Percentiles rank a stretch among this genome's conserved stretches.
Evolutionary conservation across 2,797 vertebrate genomes (phyloP).

Genomic region (Sebastes nivosus): DNA sequence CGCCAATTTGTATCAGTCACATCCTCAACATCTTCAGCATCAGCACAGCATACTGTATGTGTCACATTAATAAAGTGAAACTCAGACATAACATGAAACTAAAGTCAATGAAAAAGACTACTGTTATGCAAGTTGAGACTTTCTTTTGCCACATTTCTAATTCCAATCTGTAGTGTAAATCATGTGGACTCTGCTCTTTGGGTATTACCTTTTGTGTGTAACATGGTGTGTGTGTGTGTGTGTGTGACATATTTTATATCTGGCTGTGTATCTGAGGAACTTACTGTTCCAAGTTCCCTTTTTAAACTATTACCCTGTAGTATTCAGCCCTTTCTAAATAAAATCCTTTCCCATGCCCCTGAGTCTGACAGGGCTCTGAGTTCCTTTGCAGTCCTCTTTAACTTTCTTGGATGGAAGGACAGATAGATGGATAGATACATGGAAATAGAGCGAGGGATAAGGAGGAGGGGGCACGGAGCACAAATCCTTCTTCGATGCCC

Average conservation of each 20-base stretch:
- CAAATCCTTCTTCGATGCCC: constrained; percentile 49
- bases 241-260: background rate
- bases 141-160: background rate
- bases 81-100: background rate
- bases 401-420: constrained; percentile 27
- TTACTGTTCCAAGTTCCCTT: background rate
- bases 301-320: constrained; percentile 12
- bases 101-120: background rate
- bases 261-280: background rate
- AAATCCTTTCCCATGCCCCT: constrained; percentile 63
- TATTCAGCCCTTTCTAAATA: constrained; percentile 2
- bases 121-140: background rate
- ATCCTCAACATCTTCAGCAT: background rate
- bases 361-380: constrained; percentile 11
- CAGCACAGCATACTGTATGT: background rate
- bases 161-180: background rate
- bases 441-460: constrained; percentile 18
- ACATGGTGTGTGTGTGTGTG: background rate
- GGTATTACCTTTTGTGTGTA: background rate
- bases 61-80: background rate
- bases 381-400: constrained; percentile 24
- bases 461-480: constrained; percentile 31
- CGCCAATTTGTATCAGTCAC: background rate
- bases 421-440: constrained; percentile 30
- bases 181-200: background rate